These are phyloP conservation scores for Macaca mulatta DNA, from an alignment of 2,113 vertebrate genomes.

Conservation along the genomic window DNA sequence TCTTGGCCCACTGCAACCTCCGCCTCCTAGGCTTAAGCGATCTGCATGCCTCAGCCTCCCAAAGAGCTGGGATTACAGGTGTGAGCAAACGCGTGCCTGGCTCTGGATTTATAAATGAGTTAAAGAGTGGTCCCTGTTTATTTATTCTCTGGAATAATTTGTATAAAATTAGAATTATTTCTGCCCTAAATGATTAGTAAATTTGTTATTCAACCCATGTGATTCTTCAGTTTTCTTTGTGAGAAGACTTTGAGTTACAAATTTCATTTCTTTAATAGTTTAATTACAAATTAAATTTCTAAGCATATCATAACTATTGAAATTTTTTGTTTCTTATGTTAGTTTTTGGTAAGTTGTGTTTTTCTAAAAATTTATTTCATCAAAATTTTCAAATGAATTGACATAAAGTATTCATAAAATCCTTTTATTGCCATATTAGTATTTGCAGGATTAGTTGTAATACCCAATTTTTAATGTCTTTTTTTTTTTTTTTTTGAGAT, in stretches of 20 bases:
- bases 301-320: neutral
- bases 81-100: too few species aligned
- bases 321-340: neutral
- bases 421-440: neutral
- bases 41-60: too few species aligned
- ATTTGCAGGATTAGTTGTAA: neutral
- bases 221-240: slow-evolving; percentile 34
- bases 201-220: slow-evolving; percentile 47
- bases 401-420: slow-evolving; percentile 34
- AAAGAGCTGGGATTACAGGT: too few species aligned
- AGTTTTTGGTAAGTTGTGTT: neutral
- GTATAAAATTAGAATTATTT: slow-evolving; percentile 51
- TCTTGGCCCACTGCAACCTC: too few species aligned
- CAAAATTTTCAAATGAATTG: neutral
- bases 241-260: neutral
- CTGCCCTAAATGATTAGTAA: neutral
- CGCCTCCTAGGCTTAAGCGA: too few species aligned
- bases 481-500: too few species aligned
- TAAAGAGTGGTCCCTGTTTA: neutral
- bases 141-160: slow-evolving; percentile 44
- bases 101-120: neutral
- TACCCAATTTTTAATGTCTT: neutral
- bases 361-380: slow-evolving; percentile 44
- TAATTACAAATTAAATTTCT: slow-evolving; percentile 31
- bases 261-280: slow-evolving; percentile 50